Conservation (phyloP, 2,113 vertebrate genomes). For the Gallinago paraguaiae region DNA sequence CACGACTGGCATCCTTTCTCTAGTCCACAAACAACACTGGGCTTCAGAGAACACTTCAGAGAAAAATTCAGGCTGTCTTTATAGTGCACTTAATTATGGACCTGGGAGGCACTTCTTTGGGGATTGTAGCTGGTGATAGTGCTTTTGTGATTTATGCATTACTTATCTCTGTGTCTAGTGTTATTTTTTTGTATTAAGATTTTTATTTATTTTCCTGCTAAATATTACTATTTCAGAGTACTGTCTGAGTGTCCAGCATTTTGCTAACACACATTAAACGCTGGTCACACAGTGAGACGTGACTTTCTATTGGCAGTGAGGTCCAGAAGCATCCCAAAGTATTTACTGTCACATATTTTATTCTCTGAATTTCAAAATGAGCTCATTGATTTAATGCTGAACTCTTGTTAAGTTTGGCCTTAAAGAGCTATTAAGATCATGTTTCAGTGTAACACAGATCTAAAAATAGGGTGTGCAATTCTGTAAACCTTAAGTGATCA, state of each 20-base stretch:
- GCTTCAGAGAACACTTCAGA: background rate
- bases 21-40: background rate
- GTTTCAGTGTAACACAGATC: background rate
- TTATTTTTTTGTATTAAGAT: background rate
- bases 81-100: background rate
- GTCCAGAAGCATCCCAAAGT: background rate
- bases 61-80: background rate
- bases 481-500: background rate
- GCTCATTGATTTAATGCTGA: background rate
- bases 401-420: background rate
- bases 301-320: background rate
- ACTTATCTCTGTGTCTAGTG: background rate
- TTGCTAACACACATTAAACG: background rate
- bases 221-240: background rate
- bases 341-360: background rate
- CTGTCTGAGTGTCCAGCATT: background rate
- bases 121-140: background rate
- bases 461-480: background rate
- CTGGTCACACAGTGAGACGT: background rate
- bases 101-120: background rate
- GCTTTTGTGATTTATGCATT: background rate
- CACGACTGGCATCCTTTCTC: background rate
- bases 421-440: background rate
- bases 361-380: background rate
- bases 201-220: background rate